These are phyloP conservation scores for Manis pentadactyla DNA, from an alignment of 2,797 vertebrate species.

Conservation along the genomic window DNA sequence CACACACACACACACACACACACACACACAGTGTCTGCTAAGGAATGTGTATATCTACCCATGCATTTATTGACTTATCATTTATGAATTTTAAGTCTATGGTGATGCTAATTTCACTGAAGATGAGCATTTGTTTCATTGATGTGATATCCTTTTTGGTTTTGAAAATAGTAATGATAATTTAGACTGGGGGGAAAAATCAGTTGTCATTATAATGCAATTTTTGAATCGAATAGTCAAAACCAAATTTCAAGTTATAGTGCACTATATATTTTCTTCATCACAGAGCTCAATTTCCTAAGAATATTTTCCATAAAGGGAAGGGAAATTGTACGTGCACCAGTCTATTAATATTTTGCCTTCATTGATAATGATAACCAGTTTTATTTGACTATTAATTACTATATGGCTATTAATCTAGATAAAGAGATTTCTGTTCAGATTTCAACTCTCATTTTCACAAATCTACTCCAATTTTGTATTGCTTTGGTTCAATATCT, in stretches of 20 bases:
- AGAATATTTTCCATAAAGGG: background rate
- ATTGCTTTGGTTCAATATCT: background rate
- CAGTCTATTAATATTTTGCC: background rate
- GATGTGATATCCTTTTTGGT: background rate
- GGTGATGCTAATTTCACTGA: background rate
- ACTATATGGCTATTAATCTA: constrained; percentile 11
- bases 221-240: constrained; percentile 23
- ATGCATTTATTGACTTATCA: background rate
- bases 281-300: background rate
- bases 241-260: constrained; percentile 17
- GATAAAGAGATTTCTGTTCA: background rate
- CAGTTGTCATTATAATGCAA: background rate
- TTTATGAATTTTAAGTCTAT: background rate
- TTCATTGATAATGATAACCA: constrained; percentile 4
- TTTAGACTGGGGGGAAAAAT: background rate
- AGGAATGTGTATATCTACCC: background rate
- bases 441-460: background rate
- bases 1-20: background rate
- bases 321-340: background rate
- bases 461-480: background rate
- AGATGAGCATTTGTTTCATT: background rate
- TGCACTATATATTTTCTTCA: background rate
- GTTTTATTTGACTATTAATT: constrained; percentile 24
- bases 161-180: constrained; percentile 26
- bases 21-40: background rate